These are phyloP conservation scores for Abrostola tripartita DNA, from an alignment of 2,888 invertebrate genomes.

Conservation along the genomic window DNA sequence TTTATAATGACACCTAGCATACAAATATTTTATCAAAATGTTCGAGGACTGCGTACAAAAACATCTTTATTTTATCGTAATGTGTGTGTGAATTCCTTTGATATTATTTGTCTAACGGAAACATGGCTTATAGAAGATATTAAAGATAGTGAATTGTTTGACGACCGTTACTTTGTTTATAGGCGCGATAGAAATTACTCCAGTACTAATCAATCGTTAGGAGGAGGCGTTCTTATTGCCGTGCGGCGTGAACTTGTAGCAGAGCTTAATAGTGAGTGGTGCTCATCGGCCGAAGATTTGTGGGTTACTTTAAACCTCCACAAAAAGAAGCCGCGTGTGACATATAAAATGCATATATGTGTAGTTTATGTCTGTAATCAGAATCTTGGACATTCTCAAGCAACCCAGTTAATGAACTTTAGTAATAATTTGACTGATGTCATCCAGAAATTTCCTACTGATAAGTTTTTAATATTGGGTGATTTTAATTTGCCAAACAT, in stretches of 20 bases:
- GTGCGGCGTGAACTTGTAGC: slow-evolving; percentile 13
- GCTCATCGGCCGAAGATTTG: slow-evolving; percentile 6
- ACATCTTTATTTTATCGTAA: slow-evolving; percentile 4
- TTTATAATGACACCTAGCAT: slow-evolving; percentile 9
- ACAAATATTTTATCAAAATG: slow-evolving; percentile 12
- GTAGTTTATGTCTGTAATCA: slow-evolving; percentile 10
- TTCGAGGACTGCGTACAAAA: slow-evolving; percentile 14
- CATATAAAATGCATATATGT: slow-evolving; percentile 13
- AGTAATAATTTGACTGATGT: slow-evolving; percentile 1
- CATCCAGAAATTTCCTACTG: too few species aligned
- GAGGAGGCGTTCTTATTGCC: slow-evolving; percentile 25
- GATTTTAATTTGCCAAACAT: too few species aligned
- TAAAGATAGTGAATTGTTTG: slow-evolving; percentile 16
- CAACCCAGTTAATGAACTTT: slow-evolving; percentile 8
- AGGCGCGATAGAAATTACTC: slow-evolving; percentile 15
- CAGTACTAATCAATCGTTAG: slow-evolving; percentile 8
- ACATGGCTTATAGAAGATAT: slow-evolving; percentile 20
- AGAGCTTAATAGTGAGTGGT: slow-evolving; percentile 3
- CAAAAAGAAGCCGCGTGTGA: background rate
- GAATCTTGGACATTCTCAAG: slow-evolving; percentile 3
- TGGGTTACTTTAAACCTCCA: slow-evolving; percentile 12
- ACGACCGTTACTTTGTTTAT: slow-evolving; percentile 25
- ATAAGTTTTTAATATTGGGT: too few species aligned
- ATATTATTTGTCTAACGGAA: slow-evolving; percentile 25
- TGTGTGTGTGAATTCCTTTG: slow-evolving; percentile 13